Evolutionary conservation across 2,113 vertebrate species (phyloP).

Genomic region (Actenoides hombroni): DNA sequence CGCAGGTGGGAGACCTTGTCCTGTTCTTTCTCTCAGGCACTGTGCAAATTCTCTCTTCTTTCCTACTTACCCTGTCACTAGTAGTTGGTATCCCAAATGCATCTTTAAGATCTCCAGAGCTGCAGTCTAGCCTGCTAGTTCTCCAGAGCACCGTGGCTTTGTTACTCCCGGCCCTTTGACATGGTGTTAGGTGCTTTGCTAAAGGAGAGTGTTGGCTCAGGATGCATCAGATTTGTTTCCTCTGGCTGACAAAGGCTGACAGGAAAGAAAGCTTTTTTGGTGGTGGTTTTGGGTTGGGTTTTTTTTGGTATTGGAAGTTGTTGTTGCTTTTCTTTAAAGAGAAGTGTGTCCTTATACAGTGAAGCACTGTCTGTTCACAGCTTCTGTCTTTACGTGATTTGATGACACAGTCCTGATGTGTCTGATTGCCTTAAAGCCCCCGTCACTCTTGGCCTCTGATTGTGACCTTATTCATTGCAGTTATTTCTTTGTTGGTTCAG

Average conservation of each 20-base stretch:
- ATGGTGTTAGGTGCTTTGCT: neutral
- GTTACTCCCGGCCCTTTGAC: neutral
- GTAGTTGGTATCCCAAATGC: neutral
- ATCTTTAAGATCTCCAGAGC: neutral
- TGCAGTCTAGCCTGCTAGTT: neutral
- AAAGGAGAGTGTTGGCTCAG: neutral
- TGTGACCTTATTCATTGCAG: neutral
- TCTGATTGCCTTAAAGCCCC: neutral
- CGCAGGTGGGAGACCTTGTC: conserved; percentile 69
- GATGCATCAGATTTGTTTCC: neutral
- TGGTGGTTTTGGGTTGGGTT: too few relatives aligned
- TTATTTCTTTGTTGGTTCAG: neutral
- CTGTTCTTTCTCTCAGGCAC: neutral
- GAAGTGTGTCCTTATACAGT: neutral
- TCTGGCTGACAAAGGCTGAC: neutral
- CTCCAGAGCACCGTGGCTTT: neutral
- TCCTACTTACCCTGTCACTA: neutral
- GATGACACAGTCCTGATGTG: neutral
- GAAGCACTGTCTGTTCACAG: neutral
- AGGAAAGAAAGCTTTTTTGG: neutral
- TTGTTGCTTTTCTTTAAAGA: neutral
- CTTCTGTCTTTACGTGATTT: neutral
- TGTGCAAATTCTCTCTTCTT: neutral
- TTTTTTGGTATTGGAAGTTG: neutral
- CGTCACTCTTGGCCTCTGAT: neutral